phyloP scores from a whole-genome alignment of 2,797 vertebrate genomes.

The Lagodon rhomboides region DNA sequence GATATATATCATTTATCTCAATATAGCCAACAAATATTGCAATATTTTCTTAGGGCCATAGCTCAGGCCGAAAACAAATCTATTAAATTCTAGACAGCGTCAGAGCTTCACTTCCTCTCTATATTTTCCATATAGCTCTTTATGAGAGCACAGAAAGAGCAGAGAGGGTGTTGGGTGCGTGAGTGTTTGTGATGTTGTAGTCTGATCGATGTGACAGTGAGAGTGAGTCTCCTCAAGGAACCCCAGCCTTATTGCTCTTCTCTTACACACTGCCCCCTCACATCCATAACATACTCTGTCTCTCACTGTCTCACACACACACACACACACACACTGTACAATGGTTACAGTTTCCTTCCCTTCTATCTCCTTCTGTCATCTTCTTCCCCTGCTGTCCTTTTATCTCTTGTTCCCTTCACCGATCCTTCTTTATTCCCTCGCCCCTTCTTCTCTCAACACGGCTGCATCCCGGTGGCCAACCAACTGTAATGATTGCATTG shows the following conservation, averaged over 20 bases:
- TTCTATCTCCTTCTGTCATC: slow-evolving; percentile 41
- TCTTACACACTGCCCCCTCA: slow-evolving; percentile 53
- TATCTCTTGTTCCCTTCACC: slow-evolving; percentile 34
- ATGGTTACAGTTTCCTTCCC: slow-evolving; percentile 32
- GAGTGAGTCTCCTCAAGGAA: slow-evolving; percentile 73
- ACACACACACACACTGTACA: slow-evolving; percentile 32
- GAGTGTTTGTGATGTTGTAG: slow-evolving; percentile 64
- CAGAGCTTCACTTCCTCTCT: slow-evolving; percentile 13
- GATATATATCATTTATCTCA: too few relatives aligned
- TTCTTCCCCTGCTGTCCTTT: slow-evolving; percentile 5
- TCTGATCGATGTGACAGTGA: slow-evolving; percentile 75
- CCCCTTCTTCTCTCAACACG: neutral
- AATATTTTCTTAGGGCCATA: too few relatives aligned
- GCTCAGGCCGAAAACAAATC: neutral
- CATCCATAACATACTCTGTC: slow-evolving; percentile 56
- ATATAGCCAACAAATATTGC: too few relatives aligned
- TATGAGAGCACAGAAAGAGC: slow-evolving; percentile 51
- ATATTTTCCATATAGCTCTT: slow-evolving; percentile 32
- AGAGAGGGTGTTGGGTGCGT: slow-evolving; percentile 50
- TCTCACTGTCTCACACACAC: slow-evolving; percentile 34
- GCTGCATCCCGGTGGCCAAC: slow-evolving; percentile 24
- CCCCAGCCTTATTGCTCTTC: slow-evolving; percentile 63
- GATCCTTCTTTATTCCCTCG: neutral
- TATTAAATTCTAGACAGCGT: slow-evolving; percentile 13
- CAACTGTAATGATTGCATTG: slow-evolving; percentile 28